Percentiles rank a stretch among this genome's conserved stretches.
Evolutionary conservation across 2,888 invertebrate species (phyloP).

Genomic region (Taenaris catops): DNA sequence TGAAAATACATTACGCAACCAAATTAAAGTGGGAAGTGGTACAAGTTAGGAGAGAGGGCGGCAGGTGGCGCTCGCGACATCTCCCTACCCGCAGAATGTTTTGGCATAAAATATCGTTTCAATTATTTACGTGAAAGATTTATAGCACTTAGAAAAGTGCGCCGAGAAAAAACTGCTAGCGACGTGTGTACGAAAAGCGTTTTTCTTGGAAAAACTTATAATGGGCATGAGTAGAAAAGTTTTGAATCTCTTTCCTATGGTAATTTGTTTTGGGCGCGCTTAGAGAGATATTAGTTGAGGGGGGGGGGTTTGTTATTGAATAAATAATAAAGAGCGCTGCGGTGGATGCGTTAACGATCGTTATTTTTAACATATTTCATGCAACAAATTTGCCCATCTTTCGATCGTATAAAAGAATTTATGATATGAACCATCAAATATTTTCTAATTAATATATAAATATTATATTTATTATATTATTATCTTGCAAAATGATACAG

Average conservation of each 20-base stretch:
- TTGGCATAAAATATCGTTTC: conserved; percentile 81
- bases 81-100: conserved; percentile 74
- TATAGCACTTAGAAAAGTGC: conserved; percentile 79
- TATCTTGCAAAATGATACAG: too few species aligned
- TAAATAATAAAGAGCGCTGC: conserved; percentile 23
- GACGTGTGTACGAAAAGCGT: conserved; percentile 79
- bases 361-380: too few species aligned
- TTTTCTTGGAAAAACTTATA: conserved; percentile 77
- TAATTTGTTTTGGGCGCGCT: conserved; percentile 75
- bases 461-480: too few species aligned
- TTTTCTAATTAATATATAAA: too few species aligned
- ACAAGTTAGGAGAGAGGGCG: conserved; percentile 68
- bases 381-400: too few species aligned
- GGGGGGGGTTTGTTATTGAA: conserved; percentile 34
- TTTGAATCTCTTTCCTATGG: conserved; percentile 77
- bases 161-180: conserved; percentile 73
- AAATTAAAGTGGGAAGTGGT: conserved; percentile 79
- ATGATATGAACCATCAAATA: too few species aligned
- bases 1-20: conserved; percentile 80
- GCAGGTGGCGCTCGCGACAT: conserved; percentile 67
- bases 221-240: conserved; percentile 75
- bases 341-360: too few species aligned
- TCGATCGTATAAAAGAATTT: too few species aligned
- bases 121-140: conserved; percentile 80
- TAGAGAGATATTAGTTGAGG: conserved; percentile 64